Evolutionary conservation across 2,113 vertebrate genomes (phyloP).

Genomic region (Mustela lutreola): DNA sequence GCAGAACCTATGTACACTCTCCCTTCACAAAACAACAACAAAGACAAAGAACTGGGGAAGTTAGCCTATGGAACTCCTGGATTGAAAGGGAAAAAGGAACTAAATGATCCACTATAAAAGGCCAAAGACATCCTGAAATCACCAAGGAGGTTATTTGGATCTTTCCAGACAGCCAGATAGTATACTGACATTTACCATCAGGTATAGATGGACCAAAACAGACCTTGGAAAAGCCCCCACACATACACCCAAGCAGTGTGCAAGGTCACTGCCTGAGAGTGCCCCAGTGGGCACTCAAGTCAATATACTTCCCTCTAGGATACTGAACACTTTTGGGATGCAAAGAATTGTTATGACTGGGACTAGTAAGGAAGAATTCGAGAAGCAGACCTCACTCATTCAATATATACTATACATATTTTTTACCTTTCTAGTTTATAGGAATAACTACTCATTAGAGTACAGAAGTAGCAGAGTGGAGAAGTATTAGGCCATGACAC

Average conservation of each 20-base stretch:
- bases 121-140: background rate
- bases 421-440: background rate
- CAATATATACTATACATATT: background rate
- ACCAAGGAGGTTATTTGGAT: background rate
- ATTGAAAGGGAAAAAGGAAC: background rate
- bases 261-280: background rate
- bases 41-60: background rate
- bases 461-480: background rate
- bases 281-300: background rate
- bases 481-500: background rate
- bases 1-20: background rate
- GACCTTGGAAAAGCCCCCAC: background rate
- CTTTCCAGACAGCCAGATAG: background rate
- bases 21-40: background rate
- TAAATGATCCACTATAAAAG: background rate
- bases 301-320: background rate
- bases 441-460: background rate
- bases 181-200: background rate
- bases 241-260: background rate
- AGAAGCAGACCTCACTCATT: background rate
- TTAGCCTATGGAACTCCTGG: background rate
- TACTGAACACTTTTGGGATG: background rate
- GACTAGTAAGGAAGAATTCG: background rate
- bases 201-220: background rate
- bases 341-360: background rate